Evolutionary conservation across 2,888 invertebrate genomes (phyloP).

Genomic region (Xylophagus ater): DNA sequence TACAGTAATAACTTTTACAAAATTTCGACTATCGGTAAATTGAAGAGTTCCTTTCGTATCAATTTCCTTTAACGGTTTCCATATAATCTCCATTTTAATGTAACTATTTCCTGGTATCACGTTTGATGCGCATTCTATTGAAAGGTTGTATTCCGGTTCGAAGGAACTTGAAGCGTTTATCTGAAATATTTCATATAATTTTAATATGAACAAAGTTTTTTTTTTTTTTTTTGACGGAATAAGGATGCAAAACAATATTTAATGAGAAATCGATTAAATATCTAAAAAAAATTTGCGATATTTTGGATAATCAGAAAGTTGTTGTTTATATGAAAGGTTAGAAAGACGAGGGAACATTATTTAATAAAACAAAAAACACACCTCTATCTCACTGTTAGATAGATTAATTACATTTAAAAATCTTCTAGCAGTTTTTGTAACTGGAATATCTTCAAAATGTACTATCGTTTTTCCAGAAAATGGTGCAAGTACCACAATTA

Average conservation of each 20-base stretch:
- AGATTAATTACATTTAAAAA: constrained; percentile 50
- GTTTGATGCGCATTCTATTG: constrained; percentile 46
- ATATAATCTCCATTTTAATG: constrained; percentile 46
- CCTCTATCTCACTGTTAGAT: constrained; percentile 37
- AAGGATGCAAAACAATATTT: background rate
- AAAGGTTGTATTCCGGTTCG: constrained; percentile 46
- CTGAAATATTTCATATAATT: constrained; percentile 29
- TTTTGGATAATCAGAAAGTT: too few species aligned
- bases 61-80: constrained; percentile 51
- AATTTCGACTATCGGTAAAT: constrained; percentile 50
- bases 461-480: constrained; percentile 56
- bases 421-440: constrained; percentile 45
- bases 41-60: constrained; percentile 52
- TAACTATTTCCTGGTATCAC: constrained; percentile 45
- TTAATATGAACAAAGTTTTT: too few species aligned
- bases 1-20: constrained; percentile 54
- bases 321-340: too few species aligned
- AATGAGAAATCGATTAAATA: background rate
- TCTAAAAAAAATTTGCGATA: too few species aligned
- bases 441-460: constrained; percentile 53
- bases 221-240: too few species aligned
- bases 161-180: constrained; percentile 43
- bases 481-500: constrained; percentile 47
- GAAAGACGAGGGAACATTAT: too few species aligned
- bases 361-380: too few species aligned